Evolutionary conservation across 2,888 invertebrate species (phyloP), one percentile per base, ranked within the genome.

Genomic region (Amiota mariae): DNA sequence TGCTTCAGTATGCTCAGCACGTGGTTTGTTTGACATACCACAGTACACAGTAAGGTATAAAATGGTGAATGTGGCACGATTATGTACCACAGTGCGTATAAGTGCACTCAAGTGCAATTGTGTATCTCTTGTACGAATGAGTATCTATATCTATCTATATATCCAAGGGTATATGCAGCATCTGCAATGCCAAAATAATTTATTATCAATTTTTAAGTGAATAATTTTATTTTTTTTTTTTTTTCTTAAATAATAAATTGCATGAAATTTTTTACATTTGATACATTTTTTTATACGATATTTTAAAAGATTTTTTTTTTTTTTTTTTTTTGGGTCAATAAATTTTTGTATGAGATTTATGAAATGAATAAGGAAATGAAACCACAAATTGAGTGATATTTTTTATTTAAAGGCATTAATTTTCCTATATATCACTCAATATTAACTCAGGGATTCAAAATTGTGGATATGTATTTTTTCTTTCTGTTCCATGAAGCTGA

Each of bases 181-280:
- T 57, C 15, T 57, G 57, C 10, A 15, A 18, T 18, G 15, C 36
- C 15, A 57, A 57, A 48, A 66, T 49, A 67, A 67, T 67, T 67
- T 67, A 67, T 67, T 67, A 51, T 67, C 67, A 51, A 67, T 67
- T 67, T 67, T 67, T 51, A 20, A 67, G 67, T 47, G 67, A 12
- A 67, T 20, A 46, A 47, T n/a, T n/a, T n/a, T n/a, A n/a, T n/a
- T n/a, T n/a, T n/a, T n/a, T n/a, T 24, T 24, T 66, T 67, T 67
- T 51, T 48, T 2, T 36, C 36, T 36, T 36, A 36, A 49, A 51
- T 11, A 67, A 67, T 48, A 51, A 51, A 51, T 67, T 51, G 24
- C 67, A 67, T 13, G 24, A 11, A 11, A 46, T 36, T 46, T 54
- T 54, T 54, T 36, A 36, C 2, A 6, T 36, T 36, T 36, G 3